Evolutionary conservation across 1,140 invertebrate genomes (phyloP), one percentile per base, ranked within the genome.

Genomic region (Hypothenemus hampei): DNA sequence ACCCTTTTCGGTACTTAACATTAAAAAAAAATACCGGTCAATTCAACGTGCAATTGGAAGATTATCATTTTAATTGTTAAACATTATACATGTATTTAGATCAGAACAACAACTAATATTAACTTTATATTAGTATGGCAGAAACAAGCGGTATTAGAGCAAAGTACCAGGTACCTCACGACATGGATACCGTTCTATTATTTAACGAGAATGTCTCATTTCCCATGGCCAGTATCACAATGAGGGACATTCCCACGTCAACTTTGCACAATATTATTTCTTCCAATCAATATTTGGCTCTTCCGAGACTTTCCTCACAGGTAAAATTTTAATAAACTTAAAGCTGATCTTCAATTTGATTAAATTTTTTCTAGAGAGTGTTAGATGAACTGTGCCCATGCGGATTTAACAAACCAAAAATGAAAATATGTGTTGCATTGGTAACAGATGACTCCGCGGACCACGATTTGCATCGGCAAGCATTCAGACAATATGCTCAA

Each of bases 231-330:
- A 89, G 87, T 47, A 79, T 96, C 33, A 94, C 84, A 50, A 93
- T 93, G 83, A 77, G 84, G 24, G 89, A 93, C 69, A 91, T 95
- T 65, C 87, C 90, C 8, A 84, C 84, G 20, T 81, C 87, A 49
- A 91, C 90, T 0, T 80, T 97, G 71, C 85, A 87, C 57, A 89
- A 96, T 72, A 81, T 97, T 23, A 86, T 97, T 39, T 82, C 87
- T 18, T 82, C 83, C 31, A 95, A 97, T 75, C 89, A 92, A 71
- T 93, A 89, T 72, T 77, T 97, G 21, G 80, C 86, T 6, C 73
- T 97, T 37, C 94, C 95, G 1, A 73, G 94, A 51, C 74, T 98
- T 0, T 95, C 93, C 1, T 96, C 92, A 21, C 93, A 97, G 78
- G 89, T 88, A 60, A 73, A 10, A 7, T 45, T 16, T 7, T 15